phyloP scores from a whole-genome alignment of 2,888 invertebrate genomes.

The Cryptophagus acutangulus region DNA sequence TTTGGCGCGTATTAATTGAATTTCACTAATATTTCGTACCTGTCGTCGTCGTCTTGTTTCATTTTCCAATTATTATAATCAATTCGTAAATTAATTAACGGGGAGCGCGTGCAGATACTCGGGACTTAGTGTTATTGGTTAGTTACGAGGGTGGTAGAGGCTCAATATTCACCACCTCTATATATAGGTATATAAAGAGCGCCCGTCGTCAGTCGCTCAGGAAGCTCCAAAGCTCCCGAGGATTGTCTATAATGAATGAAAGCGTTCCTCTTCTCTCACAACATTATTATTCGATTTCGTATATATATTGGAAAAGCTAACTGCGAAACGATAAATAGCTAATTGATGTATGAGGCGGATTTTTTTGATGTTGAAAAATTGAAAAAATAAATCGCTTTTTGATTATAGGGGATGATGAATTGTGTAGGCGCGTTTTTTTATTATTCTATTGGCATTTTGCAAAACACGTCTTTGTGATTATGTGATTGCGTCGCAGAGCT shows the following conservation, averaged over 20 bases:
- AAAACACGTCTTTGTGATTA: too few relatives aligned
- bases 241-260: not conserved
- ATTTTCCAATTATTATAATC: conserved; percentile 6
- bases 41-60: conserved; percentile 1
- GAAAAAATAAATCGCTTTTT: too few relatives aligned
- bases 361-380: too few relatives aligned
- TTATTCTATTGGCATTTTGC: too few relatives aligned
- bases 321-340: too few relatives aligned
- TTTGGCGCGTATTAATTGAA: not conserved
- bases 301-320: too few relatives aligned
- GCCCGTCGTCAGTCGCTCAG: not conserved
- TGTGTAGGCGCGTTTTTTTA: too few relatives aligned
- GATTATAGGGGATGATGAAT: too few relatives aligned
- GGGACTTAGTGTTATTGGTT: conserved; percentile 2
- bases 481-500: not conserved
- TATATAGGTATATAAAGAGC: not conserved
- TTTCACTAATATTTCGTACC: not conserved
- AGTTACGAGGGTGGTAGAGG: not conserved
- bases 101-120: conserved; percentile 1
- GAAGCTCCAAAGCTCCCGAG: too few relatives aligned
- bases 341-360: too few relatives aligned
- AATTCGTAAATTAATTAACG: conserved; percentile 7
- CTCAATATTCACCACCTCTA: too few relatives aligned
- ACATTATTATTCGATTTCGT: too few relatives aligned
- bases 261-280: not conserved